phyloP scores from a whole-genome alignment of 2,797 vertebrate species.

The Iguana delicatissima region DNA sequence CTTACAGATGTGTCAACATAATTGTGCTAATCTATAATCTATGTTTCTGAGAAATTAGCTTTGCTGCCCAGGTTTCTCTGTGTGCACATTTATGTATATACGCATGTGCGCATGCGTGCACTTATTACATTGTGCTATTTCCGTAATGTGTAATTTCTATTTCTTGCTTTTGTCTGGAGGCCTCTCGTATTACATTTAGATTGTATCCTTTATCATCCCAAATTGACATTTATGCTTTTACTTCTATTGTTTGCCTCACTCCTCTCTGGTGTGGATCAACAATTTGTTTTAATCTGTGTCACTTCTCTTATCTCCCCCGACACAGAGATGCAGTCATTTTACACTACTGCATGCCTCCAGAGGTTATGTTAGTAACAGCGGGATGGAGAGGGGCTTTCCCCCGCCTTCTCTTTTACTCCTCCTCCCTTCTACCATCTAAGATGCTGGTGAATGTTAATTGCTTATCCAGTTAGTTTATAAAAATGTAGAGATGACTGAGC shows the following conservation, averaged over 20 bases:
- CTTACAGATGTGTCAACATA: conserved; percentile 55
- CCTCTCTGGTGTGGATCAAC: conserved; percentile 81
- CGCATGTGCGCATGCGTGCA: conserved; percentile 51
- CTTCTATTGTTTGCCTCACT: conserved; percentile 87
- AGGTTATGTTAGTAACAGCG: conserved; percentile 72
- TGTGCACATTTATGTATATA: conserved; percentile 71
- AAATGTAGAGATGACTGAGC: conserved; percentile 66
- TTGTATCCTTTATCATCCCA: conserved; percentile 90
- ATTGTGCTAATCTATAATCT: conserved; percentile 74
- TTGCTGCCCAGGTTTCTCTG: conserved; percentile 66
- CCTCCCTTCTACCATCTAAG: conserved; percentile 64
- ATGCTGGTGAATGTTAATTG: conserved; percentile 77
- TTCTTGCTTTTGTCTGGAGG: conserved; percentile 87
- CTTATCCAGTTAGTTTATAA: conserved; percentile 78
- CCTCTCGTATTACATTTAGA: conserved; percentile 89
- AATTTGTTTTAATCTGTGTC: conserved; percentile 89
- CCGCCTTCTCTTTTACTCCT: conserved; percentile 26
- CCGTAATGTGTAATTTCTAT: conserved; percentile 83
- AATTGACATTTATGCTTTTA: conserved; percentile 92
- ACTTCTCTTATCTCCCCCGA: conserved; percentile 82
- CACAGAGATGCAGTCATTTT: conserved; percentile 79
- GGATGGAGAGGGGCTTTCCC: not conserved
- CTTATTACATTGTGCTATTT: conserved; percentile 76
- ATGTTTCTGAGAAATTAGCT: conserved; percentile 74
- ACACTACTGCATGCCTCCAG: conserved; percentile 71